Evolutionary conservation across 1,140 invertebrate genomes (phyloP), one percentile per base, ranked within the genome.

Genomic region (Notospermus geniculatus): DNA sequence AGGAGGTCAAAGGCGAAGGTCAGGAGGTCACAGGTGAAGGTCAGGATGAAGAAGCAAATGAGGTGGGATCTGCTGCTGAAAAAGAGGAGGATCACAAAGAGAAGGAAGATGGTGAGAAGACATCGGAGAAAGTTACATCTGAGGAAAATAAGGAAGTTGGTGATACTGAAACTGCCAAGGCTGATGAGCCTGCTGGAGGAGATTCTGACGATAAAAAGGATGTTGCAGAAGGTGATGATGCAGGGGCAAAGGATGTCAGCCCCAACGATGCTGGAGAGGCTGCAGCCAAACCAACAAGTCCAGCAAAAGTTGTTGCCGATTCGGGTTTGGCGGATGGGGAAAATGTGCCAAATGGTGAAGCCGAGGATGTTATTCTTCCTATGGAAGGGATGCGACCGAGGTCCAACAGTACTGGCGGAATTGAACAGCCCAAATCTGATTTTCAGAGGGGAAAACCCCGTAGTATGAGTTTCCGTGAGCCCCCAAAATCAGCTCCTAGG

Each of bases 401-500:
- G 32, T 36, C 32, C 32, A 36, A 36, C 32, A 36, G 32, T 36
- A 36, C 32, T 4, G 32, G 32, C 15, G 32, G 32, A 36, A 36
- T 36, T 36, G 32, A 36, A 15, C 32, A 36, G 32, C 32, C 32
- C 32, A 36, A 36, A 36, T 15, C 32, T 7, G 32, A 36, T 36
- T 15, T 36, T 36, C 32, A 36, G 5, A 4, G 32, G 15, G 32
- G 32, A 15, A 4, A 15, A 15, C 32, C 32, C 32, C 32, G 15
- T 36, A 36, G 32, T 36, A 36, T 36, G 32, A 36, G 32, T 36
- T 7, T 36, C 5, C 32, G 17, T 25, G 36, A 68, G 19, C 36
- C 61, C 13, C 66, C 61, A 15, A 7, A 4, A 7, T 36, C 32
- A 15, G 32, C 32, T 15, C 32, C 32, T 58, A 85, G 91, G 60